Evolutionary conservation across 2,797 vertebrate genomes (phyloP), one percentile per base, ranked within the genome.

Genomic region (Varecia variegata): DNA sequence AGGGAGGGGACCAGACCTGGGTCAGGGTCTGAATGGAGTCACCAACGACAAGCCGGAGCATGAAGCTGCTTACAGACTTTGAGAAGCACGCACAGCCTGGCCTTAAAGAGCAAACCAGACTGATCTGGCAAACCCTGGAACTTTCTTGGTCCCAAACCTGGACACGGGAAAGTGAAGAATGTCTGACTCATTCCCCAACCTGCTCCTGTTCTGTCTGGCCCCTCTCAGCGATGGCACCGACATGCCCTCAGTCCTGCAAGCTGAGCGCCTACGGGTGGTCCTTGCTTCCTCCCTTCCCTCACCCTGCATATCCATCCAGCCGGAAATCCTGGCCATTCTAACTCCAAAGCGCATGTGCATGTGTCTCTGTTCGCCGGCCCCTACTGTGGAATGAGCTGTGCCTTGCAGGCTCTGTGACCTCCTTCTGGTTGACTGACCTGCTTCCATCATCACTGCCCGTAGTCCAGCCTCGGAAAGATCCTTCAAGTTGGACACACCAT

Each of bases 331-430:
- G 52, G 23, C n/a, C 2, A 23, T 14, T 62, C 9, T 18, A 2
- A 50, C 0, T 50, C 54, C 2, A 10, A n/a, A 45, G 35, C 3
- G 40, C 8, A 13, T 8, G 27, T 10, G 5, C 4, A 40, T 27
- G 30, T 17, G 7, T 35, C 32, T 32, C 14, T 17, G 15, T 0
- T 20, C 11, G 14, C 18, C 1, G 3, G 5, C 4, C 52, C 7
- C 38, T 12, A 0, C 7, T 30, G 30, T 1, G 27, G 92, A 76
- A 79, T 0, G 5, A 35, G 62, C n/a, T 4, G 56, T 20, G 1
- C 45, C 10, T 3, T 2, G n/a, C 1, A 5, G 0, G 21, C 47
- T 81, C 74, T 8, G 67, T 0, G 2, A 7, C 11, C 10, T 11
- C 10, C 32, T 20, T 52, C 20, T 9, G 5, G 82, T 3, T 1